A percentile compares a stretch with the other conserved stretches of the same genome.
Evolutionary conservation across 1,140 invertebrate species (phyloP).

Genomic region (Drosophila obscura): DNA sequence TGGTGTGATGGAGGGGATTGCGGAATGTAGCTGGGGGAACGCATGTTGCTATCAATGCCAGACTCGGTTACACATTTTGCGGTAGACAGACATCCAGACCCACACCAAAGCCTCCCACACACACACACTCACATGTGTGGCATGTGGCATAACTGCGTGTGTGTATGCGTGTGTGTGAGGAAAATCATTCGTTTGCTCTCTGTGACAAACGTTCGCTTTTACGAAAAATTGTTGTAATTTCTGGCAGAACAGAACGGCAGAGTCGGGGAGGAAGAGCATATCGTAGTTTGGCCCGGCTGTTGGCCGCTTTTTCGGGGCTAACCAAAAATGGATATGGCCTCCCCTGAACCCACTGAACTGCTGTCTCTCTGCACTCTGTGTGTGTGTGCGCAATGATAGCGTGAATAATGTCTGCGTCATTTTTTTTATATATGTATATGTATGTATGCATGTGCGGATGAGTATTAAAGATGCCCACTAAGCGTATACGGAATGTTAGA

Average conservation of each 20-base stretch:
- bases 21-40: conserved; percentile 3
- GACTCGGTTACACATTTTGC: conserved; percentile 39
- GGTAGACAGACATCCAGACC: conserved; percentile 11
- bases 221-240: conserved; percentile 70
- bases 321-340: conserved; percentile 47
- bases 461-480: conserved; percentile 77
- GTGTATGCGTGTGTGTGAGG: conserved; percentile 9
- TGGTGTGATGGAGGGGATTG: too few species aligned
- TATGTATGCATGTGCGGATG: conserved; percentile 33
- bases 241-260: conserved; percentile 46
- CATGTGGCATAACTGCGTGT: conserved; percentile 48
- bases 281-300: conserved; percentile 32
- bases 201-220: conserved; percentile 57
- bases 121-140: conserved; percentile 28
- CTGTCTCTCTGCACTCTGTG: conserved; percentile 14
- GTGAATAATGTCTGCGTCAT: conserved; percentile 81
- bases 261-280: conserved; percentile 40
- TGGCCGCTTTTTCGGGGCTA: conserved; percentile 22
- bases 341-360: background rate
- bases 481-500: conserved; percentile 73
- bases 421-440: conserved; percentile 52
- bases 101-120: background rate
- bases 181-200: conserved; percentile 42
- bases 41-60: conserved; percentile 45
- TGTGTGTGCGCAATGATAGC: conserved; percentile 69